A percentile compares a stretch with the other conserved stretches of the same genome.
phyloP scores from a whole-genome alignment of 2,888 invertebrate species.

The Netelia inedita region DNA sequence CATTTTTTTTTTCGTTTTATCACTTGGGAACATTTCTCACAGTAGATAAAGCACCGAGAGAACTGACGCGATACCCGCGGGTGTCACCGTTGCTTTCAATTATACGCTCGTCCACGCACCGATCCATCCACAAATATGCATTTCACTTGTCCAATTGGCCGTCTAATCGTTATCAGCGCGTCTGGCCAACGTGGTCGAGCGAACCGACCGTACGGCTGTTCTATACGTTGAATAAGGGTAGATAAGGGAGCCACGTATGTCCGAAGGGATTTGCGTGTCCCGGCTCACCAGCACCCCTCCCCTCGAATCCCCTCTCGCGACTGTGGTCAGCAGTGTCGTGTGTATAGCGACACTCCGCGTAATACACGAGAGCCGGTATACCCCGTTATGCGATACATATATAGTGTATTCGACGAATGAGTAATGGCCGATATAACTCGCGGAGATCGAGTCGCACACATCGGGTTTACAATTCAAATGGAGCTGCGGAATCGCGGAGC shows the following conservation, averaged over 20 bases:
- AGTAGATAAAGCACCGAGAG: not conserved
- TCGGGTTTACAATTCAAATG: constrained; percentile 77
- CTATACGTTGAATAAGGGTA: constrained; percentile 67
- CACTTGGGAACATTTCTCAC: not conserved
- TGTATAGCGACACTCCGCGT: constrained; percentile 41
- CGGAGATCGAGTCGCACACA: constrained; percentile 67
- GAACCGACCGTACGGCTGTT: constrained; percentile 37
- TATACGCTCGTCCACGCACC: constrained; percentile 58
- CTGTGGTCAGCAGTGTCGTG: constrained; percentile 37
- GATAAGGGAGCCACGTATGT: constrained; percentile 69
- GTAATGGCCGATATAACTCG: constrained; percentile 71
- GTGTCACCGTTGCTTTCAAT: constrained; percentile 56
- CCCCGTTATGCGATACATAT: constrained; percentile 49
- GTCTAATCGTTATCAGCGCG: constrained; percentile 70
- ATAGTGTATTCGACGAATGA: constrained; percentile 67
- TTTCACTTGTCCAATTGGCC: constrained; percentile 69
- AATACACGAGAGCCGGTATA: constrained; percentile 38
- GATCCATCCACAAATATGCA: constrained; percentile 63
- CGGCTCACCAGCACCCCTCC: constrained; percentile 21
- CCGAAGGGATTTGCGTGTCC: constrained; percentile 70
- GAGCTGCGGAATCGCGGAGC: constrained; percentile 72
- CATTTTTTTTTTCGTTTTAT: not conserved
- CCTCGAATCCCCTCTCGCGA: constrained; percentile 8
- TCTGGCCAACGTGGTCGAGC: constrained; percentile 42
- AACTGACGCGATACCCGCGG: not conserved